Conservation (phyloP, 2,888 invertebrate genomes). For the Noctuana brunneofusca region DNA sequence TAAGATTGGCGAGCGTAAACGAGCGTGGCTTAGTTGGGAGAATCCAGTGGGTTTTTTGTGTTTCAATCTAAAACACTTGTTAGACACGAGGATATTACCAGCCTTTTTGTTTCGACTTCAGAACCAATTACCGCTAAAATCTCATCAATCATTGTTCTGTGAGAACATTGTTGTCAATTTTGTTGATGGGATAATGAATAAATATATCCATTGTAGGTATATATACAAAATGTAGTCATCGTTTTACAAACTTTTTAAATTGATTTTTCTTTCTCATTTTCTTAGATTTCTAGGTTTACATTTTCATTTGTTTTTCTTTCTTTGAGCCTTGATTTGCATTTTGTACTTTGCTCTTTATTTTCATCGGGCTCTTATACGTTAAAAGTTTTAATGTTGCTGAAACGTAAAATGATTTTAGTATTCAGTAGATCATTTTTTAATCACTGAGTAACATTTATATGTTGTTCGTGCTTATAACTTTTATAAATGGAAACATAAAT, state of each 20-base stretch:
- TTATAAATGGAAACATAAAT: slow-evolving; percentile 1
- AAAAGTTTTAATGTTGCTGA: too few relatives aligned
- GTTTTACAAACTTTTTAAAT: background rate
- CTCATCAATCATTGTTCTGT: slow-evolving; percentile 11
- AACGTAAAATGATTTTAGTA: background rate
- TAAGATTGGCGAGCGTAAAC: slow-evolving; percentile 50
- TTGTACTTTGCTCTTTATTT: background rate
- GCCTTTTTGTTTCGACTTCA: slow-evolving; percentile 40
- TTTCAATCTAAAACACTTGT: slow-evolving; percentile 37
- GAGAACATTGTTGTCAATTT: slow-evolving; percentile 3
- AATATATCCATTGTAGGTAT: background rate
- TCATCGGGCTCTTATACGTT: background rate
- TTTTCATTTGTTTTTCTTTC: background rate
- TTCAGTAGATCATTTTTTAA: background rate
- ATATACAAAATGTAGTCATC: background rate
- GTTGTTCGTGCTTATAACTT: background rate
- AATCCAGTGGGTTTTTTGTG: slow-evolving; percentile 62
- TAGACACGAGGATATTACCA: slow-evolving; percentile 37
- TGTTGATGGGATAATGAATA: background rate
- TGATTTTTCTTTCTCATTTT: too few relatives aligned
- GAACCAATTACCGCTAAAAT: slow-evolving; percentile 9
- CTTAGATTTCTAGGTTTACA: background rate
- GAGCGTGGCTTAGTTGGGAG: slow-evolving; percentile 57
- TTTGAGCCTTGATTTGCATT: background rate
- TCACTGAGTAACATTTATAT: background rate